Conservation (phyloP, 1,140 invertebrate genomes). For the Macrosteles quadrilineatus region DNA sequence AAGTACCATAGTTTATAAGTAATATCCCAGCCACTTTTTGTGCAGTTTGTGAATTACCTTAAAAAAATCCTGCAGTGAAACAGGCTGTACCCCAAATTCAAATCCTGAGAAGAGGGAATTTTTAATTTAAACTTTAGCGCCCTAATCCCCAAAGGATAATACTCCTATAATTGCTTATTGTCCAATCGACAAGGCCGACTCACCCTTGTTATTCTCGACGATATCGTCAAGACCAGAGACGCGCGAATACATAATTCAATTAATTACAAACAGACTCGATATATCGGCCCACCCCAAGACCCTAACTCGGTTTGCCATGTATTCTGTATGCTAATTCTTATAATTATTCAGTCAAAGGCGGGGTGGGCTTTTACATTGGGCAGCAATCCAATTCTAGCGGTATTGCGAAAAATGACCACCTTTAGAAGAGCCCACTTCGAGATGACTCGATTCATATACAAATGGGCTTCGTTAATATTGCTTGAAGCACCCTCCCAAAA, state of each 20-base stretch:
- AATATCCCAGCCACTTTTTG: too few relatives aligned
- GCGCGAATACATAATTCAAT: slow-evolving; percentile 22
- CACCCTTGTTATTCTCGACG: slow-evolving; percentile 7
- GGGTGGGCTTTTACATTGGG: background rate
- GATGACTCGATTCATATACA: slow-evolving; percentile 19
- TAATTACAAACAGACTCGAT: slow-evolving; percentile 1
- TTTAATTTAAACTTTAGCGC: too few relatives aligned
- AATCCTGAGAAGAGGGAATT: too few relatives aligned
- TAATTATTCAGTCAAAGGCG: slow-evolving; percentile 25
- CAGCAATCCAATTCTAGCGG: slow-evolving; percentile 18
- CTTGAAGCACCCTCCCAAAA: slow-evolving; percentile 16
- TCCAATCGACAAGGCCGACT: background rate
- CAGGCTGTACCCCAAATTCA: too few relatives aligned
- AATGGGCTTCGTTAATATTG: slow-evolving; percentile 20
- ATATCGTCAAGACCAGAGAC: slow-evolving; percentile 21
- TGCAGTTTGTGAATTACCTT: too few relatives aligned
- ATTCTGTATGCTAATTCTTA: slow-evolving; percentile 27
- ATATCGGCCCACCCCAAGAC: slow-evolving; percentile 9
- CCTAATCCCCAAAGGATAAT: background rate
- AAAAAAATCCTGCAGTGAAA: too few relatives aligned
- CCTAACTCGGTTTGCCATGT: slow-evolving; percentile 17
- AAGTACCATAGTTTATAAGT: too few relatives aligned
- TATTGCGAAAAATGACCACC: slow-evolving; percentile 21
- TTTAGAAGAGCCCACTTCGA: slow-evolving; percentile 20
- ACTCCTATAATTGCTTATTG: background rate